These are phyloP conservation scores for Stratiolaelaps scimitus DNA, from an alignment of 1,140 invertebrate species.

Conservation along the genomic window DNA sequence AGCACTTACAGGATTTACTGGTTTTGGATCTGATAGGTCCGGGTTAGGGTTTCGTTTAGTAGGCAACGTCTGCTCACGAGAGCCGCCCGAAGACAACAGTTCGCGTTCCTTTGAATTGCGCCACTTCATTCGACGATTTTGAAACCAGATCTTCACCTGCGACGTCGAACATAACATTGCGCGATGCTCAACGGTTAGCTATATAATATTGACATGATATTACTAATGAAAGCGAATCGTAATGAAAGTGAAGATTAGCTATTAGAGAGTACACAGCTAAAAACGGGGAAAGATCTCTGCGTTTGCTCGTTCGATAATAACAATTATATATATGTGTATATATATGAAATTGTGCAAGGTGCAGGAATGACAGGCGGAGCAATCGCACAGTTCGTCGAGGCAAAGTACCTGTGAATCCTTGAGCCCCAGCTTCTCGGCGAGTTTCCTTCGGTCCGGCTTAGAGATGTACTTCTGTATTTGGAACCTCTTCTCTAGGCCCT, in stretches of 20 bases:
- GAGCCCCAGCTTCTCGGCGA: constrained; percentile 84
- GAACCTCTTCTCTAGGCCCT: constrained; percentile 84
- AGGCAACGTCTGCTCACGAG: constrained; percentile 81
- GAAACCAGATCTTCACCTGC: constrained; percentile 92
- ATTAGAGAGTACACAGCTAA: too few species aligned
- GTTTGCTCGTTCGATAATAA: too few species aligned
- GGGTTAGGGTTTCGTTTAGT: constrained; percentile 95
- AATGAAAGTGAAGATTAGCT: too few species aligned
- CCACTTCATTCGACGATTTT: constrained; percentile 92
- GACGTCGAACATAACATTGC: constrained; percentile 1
- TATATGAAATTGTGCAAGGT: too few species aligned
- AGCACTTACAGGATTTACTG: constrained; percentile 16
- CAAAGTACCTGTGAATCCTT: constrained; percentile 61
- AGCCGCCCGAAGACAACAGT: constrained; percentile 75
- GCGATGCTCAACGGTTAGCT: too few species aligned
- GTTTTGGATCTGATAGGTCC: constrained; percentile 53
- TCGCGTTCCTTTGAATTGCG: constrained; percentile 92
- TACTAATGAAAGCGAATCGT: too few species aligned
- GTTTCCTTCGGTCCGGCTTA: constrained; percentile 87
- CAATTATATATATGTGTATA: too few species aligned
- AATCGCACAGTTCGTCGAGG: too few species aligned
- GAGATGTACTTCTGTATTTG: constrained; percentile 97
- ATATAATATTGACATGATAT: too few species aligned
- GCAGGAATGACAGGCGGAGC: too few species aligned
- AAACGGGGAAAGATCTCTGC: too few species aligned